Conservation (phyloP, 2,888 invertebrate species). For the Criorhina ranunculi region DNA sequence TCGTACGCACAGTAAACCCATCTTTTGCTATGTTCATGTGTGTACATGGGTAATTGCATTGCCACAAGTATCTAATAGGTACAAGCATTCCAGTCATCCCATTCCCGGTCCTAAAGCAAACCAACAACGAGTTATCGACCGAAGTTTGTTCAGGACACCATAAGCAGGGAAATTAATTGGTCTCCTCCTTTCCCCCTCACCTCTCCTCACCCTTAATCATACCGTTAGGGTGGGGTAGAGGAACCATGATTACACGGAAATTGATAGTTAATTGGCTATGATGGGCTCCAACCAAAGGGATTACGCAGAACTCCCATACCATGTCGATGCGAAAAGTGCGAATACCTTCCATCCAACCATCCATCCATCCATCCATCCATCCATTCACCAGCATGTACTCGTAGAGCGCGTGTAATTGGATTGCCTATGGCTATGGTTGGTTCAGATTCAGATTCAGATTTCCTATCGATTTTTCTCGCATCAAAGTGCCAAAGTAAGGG, state of each 20-base stretch:
- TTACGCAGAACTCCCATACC: constrained; percentile 10
- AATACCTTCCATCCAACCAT: background rate
- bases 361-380: background rate
- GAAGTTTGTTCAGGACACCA: constrained; percentile 31
- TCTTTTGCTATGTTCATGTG: constrained; percentile 66
- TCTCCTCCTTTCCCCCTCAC: background rate
- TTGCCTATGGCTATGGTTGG: constrained; percentile 39
- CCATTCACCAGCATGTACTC: background rate
- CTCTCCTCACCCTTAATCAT: too few species aligned
- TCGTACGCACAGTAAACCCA: constrained; percentile 61
- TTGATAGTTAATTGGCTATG: constrained; percentile 74
- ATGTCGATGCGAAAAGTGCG: constrained; percentile 1
- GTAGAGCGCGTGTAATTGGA: constrained; percentile 46
- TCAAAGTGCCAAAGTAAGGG: background rate
- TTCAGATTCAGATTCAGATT: constrained; percentile 15
- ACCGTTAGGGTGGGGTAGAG: constrained; percentile 6
- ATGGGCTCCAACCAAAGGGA: constrained; percentile 71
- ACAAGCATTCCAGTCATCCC: constrained; percentile 41
- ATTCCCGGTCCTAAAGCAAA: background rate
- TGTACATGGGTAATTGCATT: constrained; percentile 61
- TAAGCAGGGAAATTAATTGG: constrained; percentile 55
- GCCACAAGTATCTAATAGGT: constrained; percentile 66
- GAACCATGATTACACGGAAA: constrained; percentile 72
- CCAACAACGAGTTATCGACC: constrained; percentile 30
- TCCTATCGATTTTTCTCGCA: constrained; percentile 11